Conservation (phyloP, 2,888 invertebrate species). For the Pteria penguin region DNA sequence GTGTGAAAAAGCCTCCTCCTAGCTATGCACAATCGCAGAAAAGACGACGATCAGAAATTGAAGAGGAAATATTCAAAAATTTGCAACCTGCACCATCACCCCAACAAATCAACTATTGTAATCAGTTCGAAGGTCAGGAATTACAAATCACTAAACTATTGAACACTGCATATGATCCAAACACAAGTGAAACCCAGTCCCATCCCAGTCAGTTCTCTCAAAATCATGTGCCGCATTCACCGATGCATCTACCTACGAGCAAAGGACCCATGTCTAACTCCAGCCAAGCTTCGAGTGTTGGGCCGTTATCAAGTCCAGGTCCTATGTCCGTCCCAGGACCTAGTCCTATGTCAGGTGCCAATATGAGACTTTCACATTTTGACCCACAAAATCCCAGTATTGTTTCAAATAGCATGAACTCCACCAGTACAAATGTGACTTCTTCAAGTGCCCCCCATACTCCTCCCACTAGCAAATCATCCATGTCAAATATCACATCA, state of each 20-base stretch:
- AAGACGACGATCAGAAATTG: constrained; percentile 80
- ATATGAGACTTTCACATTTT: constrained; percentile 73
- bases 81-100: constrained; percentile 92
- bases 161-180: constrained; percentile 86
- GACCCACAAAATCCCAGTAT: constrained; percentile 59
- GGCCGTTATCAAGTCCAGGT: constrained; percentile 66
- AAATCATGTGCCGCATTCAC: constrained; percentile 70
- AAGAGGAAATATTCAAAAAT: constrained; percentile 87
- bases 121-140: constrained; percentile 97
- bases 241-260: constrained; percentile 69
- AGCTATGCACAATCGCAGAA: constrained; percentile 79
- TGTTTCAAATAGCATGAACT: constrained; percentile 58
- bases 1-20: constrained; percentile 76
- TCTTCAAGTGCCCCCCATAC: constrained; percentile 58
- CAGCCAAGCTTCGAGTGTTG: constrained; percentile 71
- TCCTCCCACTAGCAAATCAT: constrained; percentile 63
- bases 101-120: constrained; percentile 96
- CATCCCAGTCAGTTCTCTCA: constrained; percentile 64
- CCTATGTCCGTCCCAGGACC: constrained; percentile 66
- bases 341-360: constrained; percentile 69
- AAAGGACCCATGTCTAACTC: constrained; percentile 75
- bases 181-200: constrained; percentile 57
- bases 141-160: constrained; percentile 97
- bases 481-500: constrained; percentile 79
- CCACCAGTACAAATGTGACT: constrained; percentile 23